These are phyloP conservation scores for Trichogramma evanescens DNA, from an alignment of 2,888 invertebrate species.

Conservation along the genomic window DNA sequence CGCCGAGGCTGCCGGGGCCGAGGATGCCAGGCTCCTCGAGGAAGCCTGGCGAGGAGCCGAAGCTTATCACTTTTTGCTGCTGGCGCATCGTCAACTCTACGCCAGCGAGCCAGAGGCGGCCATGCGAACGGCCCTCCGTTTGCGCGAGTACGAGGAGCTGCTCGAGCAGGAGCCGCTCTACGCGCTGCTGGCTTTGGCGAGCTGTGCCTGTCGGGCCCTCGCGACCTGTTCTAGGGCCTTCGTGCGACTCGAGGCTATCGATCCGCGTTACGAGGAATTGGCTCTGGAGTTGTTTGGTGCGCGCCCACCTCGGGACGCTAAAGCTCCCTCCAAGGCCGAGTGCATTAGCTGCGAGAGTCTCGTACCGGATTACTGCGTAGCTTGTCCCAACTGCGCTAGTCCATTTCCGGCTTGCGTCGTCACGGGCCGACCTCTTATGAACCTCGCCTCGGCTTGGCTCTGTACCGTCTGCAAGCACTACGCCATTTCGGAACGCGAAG, in stretches of 20 bases:
- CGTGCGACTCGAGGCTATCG: constrained; percentile 78
- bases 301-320: constrained; percentile 73
- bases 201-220: constrained; percentile 65
- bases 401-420: constrained; percentile 77
- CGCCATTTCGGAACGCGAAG: constrained; percentile 75
- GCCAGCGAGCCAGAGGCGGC: constrained; percentile 69
- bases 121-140: constrained; percentile 64
- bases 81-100: constrained; percentile 74
- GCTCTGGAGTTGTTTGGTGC: constrained; percentile 87
- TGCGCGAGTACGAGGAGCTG: constrained; percentile 66
- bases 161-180: constrained; percentile 67
- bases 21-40: constrained; percentile 59
- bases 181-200: constrained; percentile 57
- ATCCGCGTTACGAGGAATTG: constrained; percentile 71
- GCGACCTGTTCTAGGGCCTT: constrained; percentile 91
- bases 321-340: constrained; percentile 60
- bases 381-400: constrained; percentile 71
- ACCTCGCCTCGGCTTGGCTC: constrained; percentile 51
- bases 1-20: constrained; percentile 31
- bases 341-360: constrained; percentile 75
- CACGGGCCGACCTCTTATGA: constrained; percentile 73
- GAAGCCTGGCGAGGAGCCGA: constrained; percentile 80
- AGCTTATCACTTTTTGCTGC: constrained; percentile 74
- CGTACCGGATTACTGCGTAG: constrained; percentile 75
- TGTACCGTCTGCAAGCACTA: constrained; percentile 55